Evolutionary conservation across 2,797 vertebrate genomes (phyloP).

Genomic region (Siniperca undulata): DNA sequence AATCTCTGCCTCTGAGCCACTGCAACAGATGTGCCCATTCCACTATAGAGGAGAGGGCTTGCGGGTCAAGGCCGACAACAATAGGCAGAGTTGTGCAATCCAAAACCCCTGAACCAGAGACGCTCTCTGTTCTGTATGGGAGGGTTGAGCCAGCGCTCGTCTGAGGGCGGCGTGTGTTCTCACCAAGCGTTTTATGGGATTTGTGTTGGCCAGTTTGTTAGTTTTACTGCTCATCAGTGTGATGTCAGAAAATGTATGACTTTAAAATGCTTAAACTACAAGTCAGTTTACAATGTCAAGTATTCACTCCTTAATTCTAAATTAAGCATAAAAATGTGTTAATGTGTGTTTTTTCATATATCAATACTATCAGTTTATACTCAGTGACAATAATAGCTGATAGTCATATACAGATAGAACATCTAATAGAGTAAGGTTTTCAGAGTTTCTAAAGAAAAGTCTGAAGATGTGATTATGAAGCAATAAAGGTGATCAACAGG

Average conservation of each 20-base stretch:
- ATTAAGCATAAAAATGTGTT: neutral
- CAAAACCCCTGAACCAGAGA: constrained; percentile 71
- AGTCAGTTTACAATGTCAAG: neutral
- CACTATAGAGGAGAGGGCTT: constrained; percentile 72
- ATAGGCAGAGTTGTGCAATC: constrained; percentile 81
- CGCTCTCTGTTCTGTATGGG: constrained; percentile 34
- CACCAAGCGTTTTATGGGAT: constrained; percentile 38
- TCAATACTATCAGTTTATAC: neutral
- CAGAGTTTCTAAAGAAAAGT: neutral
- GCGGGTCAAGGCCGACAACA: constrained; percentile 81
- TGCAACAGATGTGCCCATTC: constrained; percentile 80
- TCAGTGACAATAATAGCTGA: neutral
- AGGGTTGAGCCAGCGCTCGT: constrained; percentile 39
- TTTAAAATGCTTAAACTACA: neutral
- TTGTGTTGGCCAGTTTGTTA: constrained; percentile 41
- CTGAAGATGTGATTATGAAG: constrained; percentile 16
- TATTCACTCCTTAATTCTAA: neutral
- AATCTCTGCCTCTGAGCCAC: constrained; percentile 80
- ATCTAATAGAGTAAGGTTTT: neutral
- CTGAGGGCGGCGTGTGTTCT: constrained; percentile 39
- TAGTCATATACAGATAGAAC: too few species aligned
- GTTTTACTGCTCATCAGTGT: constrained; percentile 34
- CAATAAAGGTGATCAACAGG: constrained; percentile 29
- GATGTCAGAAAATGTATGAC: constrained; percentile 31
- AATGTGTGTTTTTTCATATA: neutral